A percentile compares a stretch with the other conserved stretches of the same genome.
phyloP scores from a whole-genome alignment of 2,113 vertebrate genomes.

The Pituophis catenifer region DNA sequence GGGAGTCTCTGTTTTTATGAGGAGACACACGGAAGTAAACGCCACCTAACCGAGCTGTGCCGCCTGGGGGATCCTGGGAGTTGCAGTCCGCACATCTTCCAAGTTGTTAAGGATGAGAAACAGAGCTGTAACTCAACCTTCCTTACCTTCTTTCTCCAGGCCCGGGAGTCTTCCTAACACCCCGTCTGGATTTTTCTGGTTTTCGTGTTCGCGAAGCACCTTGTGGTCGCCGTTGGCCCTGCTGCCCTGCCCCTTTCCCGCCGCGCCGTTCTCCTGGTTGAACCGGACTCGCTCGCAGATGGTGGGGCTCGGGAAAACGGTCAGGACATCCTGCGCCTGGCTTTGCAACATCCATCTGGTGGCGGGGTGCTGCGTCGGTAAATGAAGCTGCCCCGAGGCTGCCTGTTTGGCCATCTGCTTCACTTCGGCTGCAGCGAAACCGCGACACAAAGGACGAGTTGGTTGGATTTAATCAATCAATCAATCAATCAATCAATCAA shows the following conservation, averaged over 20 bases:
- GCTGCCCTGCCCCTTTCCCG: neutral
- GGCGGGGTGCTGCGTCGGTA: neutral
- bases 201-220: neutral
- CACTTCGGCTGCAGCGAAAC: conserved; percentile 65
- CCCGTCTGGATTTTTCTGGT: conserved; percentile 32
- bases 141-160: neutral
- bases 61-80: neutral
- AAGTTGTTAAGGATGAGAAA: neutral
- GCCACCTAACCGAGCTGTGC: neutral
- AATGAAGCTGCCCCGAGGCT: conserved; percentile 60
- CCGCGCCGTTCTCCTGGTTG: neutral
- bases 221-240: neutral
- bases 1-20: neutral
- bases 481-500: too few species aligned
- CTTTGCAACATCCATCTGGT: conserved; percentile 44
- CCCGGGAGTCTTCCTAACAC: conserved; percentile 6
- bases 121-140: neutral
- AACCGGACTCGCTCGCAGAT: rapidly evolving
- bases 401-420: conserved; percentile 68
- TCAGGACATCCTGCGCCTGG: conserved; percentile 37
- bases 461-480: neutral
- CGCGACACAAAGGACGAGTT: neutral
- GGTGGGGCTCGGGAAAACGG: neutral
- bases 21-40: neutral
- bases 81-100: neutral